phyloP scores from a whole-genome alignment of 2,113 vertebrate genomes.

The Xyrauchen texanus region DNA sequence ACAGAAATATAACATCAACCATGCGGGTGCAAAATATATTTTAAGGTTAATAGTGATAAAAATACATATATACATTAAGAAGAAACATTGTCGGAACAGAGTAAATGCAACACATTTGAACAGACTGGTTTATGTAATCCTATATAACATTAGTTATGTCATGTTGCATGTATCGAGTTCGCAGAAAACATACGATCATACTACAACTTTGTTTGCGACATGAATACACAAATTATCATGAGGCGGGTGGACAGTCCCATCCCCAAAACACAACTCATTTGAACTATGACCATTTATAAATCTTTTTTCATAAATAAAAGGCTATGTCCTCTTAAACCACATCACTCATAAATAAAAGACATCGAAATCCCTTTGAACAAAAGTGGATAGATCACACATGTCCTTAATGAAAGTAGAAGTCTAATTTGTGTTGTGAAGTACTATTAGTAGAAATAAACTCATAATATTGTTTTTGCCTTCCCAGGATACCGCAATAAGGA shows the following conservation, averaged over 20 bases:
- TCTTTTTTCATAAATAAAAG: constrained; percentile 52
- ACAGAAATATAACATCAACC: constrained; percentile 53
- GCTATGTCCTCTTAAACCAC: constrained; percentile 41
- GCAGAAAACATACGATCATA: constrained; percentile 73
- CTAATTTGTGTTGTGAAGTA: constrained; percentile 38
- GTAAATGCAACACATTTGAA: constrained; percentile 67
- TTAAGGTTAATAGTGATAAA: constrained; percentile 83
- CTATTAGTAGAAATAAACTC: constrained; percentile 48
- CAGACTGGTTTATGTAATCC: constrained; percentile 24
- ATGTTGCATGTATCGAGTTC: constrained; percentile 72
- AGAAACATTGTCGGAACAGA: constrained; percentile 71
- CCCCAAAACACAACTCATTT: constrained; percentile 28
- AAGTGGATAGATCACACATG: constrained; percentile 40
- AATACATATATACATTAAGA: constrained; percentile 84
- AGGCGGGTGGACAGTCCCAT: constrained; percentile 25
- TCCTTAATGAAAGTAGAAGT: constrained; percentile 43
- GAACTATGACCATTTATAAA: constrained; percentile 40
- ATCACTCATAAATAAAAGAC: constrained; percentile 54
- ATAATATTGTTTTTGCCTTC: constrained; percentile 17
- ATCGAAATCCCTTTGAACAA: constrained; percentile 39
- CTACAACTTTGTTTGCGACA: constrained; percentile 8
- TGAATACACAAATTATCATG: constrained; percentile 39
- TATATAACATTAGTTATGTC: constrained; percentile 72
- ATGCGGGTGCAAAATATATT: constrained; percentile 77
- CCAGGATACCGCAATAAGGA: constrained; percentile 8